phyloP scores from a whole-genome alignment of 2,888 invertebrate species.

The Drosophila mimica region DNA sequence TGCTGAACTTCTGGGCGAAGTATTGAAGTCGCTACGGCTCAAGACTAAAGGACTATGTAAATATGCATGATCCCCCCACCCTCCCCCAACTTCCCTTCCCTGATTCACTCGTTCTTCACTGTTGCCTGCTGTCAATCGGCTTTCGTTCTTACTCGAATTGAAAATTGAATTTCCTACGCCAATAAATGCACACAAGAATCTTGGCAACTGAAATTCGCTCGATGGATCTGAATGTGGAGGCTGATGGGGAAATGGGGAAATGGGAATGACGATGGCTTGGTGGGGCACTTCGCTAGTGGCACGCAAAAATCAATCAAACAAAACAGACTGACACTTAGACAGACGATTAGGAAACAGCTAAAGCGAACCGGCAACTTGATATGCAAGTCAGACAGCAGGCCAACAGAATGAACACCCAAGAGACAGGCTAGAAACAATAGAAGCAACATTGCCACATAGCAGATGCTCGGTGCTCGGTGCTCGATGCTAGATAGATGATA shows the following conservation, averaged over 20 bases:
- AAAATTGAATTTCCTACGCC: slow-evolving; percentile 69
- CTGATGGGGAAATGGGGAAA: background rate
- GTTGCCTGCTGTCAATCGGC: slow-evolving; percentile 53
- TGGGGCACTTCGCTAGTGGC: slow-evolving; percentile 9
- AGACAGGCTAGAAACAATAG: slow-evolving; percentile 38
- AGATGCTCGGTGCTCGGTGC: slow-evolving; percentile 43
- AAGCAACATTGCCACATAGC: slow-evolving; percentile 21
- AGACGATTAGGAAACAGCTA: slow-evolving; percentile 69
- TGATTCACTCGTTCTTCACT: slow-evolving; percentile 23
- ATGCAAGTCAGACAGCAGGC: slow-evolving; percentile 61
- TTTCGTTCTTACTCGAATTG: slow-evolving; percentile 49
- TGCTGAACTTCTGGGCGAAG: background rate
- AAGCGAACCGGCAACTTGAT: slow-evolving; percentile 62
- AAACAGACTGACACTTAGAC: slow-evolving; percentile 78
- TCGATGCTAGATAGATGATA: slow-evolving; percentile 37
- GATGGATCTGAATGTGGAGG: slow-evolving; percentile 6
- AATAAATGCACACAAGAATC: slow-evolving; percentile 62
- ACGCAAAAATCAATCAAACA: slow-evolving; percentile 74
- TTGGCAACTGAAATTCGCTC: slow-evolving; percentile 2
- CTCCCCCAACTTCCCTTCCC: background rate
- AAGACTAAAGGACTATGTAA: slow-evolving; percentile 37
- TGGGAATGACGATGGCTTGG: slow-evolving; percentile 1
- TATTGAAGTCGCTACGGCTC: slow-evolving; percentile 13
- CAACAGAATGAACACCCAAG: slow-evolving; percentile 34
- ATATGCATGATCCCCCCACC: slow-evolving; percentile 29